Evolutionary conservation across 2,797 vertebrate species (phyloP), one percentile per base, ranked within the genome.

Genomic region (Zalophus californianus): DNA sequence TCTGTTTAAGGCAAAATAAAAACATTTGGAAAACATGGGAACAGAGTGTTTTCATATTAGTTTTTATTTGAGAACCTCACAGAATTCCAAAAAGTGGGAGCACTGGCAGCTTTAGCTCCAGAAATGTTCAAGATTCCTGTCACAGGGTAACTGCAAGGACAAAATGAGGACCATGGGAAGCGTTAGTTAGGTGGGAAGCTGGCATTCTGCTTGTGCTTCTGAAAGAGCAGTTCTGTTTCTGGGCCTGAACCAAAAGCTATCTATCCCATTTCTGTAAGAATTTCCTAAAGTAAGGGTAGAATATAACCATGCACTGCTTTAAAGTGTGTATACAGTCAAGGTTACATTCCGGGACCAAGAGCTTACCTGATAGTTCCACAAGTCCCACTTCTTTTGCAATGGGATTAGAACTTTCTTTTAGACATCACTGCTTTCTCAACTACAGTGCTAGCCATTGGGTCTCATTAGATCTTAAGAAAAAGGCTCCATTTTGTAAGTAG

Each of bases 351-450:
- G 32, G 41, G 23, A 35, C 16, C 9, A 70, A 73, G 20, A 13
- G 29, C 15, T 82, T 82, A 58, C 60, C 64, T 62, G 68, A 83
- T 18, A 66, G 79, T 84, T 85, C 35, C 10, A 82, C 52, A 62
- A 86, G 41, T 70, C 64, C 16, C n/a, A 56, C 32, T 62, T 92
- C 85, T 83, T 94, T 62, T 90, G 64, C 38, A 92, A 80, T 9
- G 48, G 66, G 25, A 80, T 66, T 56, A 84, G 82, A 96, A 88
- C 35, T 66, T 56, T 60, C 32, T 86, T 96, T 85, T 79, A 92
- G 29, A 86, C 15, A 16, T 44, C 54, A 62, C 32, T 35, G 52
- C 48, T 88, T 80, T 94, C n/a, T 92, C 73, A 54, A 44, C 41
- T 48, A 50, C 32, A 82, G 38, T 20, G 87, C 54, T 60, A 75